phyloP scores from a whole-genome alignment of 2,113 vertebrate genomes.

The Barnardius zonarius region DNA sequence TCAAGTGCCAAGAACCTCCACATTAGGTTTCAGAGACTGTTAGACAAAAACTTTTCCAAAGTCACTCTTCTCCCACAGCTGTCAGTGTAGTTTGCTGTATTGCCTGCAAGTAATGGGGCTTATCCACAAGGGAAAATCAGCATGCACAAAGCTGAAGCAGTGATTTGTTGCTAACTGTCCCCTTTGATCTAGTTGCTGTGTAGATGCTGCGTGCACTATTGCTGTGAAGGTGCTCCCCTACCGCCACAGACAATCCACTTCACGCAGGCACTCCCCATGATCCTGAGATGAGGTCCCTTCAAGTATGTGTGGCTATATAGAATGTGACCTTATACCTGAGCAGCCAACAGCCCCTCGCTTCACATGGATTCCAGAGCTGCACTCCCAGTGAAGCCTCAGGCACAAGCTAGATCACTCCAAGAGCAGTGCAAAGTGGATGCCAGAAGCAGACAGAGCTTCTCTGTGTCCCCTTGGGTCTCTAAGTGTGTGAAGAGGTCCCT shows the following conservation, averaged over 20 bases:
- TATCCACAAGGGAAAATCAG: not conserved
- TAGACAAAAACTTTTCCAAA: not conserved
- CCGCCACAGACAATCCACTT: not conserved
- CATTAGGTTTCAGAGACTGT: not conserved
- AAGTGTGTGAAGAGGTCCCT: not conserved
- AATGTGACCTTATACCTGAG: not conserved
- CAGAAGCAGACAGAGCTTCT: not conserved
- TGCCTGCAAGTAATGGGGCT: not conserved
- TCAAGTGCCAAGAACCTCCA: not conserved
- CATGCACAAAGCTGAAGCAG: not conserved
- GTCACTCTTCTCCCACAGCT: not conserved
- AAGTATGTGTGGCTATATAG: not conserved
- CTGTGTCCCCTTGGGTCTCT: not conserved
- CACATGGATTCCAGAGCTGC: not conserved
- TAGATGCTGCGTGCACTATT: accelerated
- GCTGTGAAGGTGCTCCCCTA: not conserved
- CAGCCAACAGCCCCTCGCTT: not conserved
- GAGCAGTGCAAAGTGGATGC: not conserved
- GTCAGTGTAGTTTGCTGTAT: not conserved
- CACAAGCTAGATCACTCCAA: not conserved
- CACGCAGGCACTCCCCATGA: not conserved
- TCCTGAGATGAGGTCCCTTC: not conserved
- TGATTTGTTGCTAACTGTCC: not conserved
- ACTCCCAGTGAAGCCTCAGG: not conserved
- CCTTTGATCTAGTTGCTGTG: not conserved